Percentiles rank a stretch among this genome's conserved stretches.
Conservation (phyloP, 2,888 invertebrate species). For the Chaitophorus viminalis region DNA sequence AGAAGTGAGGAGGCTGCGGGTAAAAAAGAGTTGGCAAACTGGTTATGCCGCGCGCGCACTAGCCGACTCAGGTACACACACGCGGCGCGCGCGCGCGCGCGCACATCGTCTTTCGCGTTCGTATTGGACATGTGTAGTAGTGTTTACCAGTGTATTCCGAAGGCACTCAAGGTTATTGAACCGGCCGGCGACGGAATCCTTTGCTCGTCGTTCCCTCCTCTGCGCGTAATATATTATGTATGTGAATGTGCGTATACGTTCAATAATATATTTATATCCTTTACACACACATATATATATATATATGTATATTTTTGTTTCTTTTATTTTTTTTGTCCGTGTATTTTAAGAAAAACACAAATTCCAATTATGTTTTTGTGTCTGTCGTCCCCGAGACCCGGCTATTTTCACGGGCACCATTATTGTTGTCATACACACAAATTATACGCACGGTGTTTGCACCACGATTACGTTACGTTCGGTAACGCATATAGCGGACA, state of each 20-base stretch:
- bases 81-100: neutral
- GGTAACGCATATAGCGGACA: no score
- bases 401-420: no score
- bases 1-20: constrained; percentile 28
- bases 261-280: neutral
- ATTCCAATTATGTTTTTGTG: no score
- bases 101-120: constrained; percentile 32
- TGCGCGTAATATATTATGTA: neutral
- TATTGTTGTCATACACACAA: no score
- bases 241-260: neutral
- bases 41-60: constrained; percentile 52
- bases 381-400: no score
- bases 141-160: constrained; percentile 13
- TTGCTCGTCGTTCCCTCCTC: constrained; percentile 23
- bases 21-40: constrained; percentile 58
- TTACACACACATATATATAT: no score
- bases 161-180: constrained; percentile 58
- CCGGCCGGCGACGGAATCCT: constrained; percentile 51
- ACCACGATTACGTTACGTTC: no score
- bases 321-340: no score
- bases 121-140: neutral
- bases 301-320: no score
- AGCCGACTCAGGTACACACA: neutral
- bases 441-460: no score
- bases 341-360: no score